Conservation (phyloP, 35 echinoderm and acorn worm genomes). For the Patiria miniata region DNA sequence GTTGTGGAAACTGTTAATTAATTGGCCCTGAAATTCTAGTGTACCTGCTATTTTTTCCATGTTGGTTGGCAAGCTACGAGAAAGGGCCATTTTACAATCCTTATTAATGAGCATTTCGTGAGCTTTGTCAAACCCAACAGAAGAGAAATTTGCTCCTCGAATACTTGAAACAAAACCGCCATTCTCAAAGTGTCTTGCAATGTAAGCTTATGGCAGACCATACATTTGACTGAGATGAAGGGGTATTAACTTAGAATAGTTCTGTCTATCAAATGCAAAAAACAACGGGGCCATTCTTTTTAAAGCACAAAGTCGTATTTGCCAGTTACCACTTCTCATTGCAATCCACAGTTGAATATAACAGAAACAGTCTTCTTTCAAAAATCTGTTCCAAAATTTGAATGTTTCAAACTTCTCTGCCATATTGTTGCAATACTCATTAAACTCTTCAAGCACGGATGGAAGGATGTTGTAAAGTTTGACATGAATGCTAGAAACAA, state of each 20-base stretch:
- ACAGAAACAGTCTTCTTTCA: slow-evolving; percentile 36
- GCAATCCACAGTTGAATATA: slow-evolving; percentile 57
- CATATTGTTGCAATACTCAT: slow-evolving; percentile 39
- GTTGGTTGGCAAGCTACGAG: background rate
- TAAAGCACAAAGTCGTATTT: slow-evolving; percentile 35
- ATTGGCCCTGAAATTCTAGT: background rate
- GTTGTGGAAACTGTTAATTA: slow-evolving; percentile 21
- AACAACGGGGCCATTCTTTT: slow-evolving; percentile 53
- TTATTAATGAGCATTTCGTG: slow-evolving; percentile 27
- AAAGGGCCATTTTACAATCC: slow-evolving; percentile 32
- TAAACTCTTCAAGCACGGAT: slow-evolving; percentile 35
- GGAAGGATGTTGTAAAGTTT: background rate
- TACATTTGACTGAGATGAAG: slow-evolving; percentile 44
- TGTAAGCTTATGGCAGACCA: slow-evolving; percentile 30
- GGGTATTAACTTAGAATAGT: slow-evolving; percentile 53
- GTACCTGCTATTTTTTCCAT: slow-evolving; percentile 25
- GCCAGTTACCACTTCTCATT: slow-evolving; percentile 58
- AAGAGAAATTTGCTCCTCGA: slow-evolving; percentile 8
- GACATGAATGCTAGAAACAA: background rate
- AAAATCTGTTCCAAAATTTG: slow-evolving; percentile 58
- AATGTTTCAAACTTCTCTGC: slow-evolving; percentile 50
- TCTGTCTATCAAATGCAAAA: slow-evolving; percentile 62
- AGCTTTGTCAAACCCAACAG: slow-evolving; percentile 20
- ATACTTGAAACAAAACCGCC: slow-evolving; percentile 66
- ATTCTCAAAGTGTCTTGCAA: slow-evolving; percentile 33